phyloP scores from a whole-genome alignment of 2,113 vertebrate species.

The Lycocorax pyrrhopterus region DNA sequence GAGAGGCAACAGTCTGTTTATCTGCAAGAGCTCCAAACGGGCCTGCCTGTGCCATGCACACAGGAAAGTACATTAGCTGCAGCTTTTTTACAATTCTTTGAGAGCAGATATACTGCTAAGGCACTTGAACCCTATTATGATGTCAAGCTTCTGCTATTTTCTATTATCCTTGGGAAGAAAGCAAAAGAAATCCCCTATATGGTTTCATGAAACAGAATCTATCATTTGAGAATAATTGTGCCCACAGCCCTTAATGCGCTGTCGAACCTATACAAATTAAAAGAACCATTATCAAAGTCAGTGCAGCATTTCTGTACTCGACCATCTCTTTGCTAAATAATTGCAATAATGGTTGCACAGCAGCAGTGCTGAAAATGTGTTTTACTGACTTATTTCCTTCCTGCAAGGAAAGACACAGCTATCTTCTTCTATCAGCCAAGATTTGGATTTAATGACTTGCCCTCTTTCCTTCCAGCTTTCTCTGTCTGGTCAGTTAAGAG shows the following conservation, averaged over 20 bases:
- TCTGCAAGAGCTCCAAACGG: slow-evolving; percentile 32
- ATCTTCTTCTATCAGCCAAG: slow-evolving; percentile 28
- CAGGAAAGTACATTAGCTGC: slow-evolving; percentile 33
- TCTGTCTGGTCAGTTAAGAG: slow-evolving; percentile 12
- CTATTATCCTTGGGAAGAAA: slow-evolving; percentile 46
- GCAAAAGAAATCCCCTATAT: slow-evolving; percentile 1
- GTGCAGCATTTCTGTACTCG: slow-evolving; percentile 17
- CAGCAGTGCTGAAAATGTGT: not conserved
- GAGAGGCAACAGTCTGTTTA: slow-evolving; percentile 57
- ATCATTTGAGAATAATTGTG: not conserved
- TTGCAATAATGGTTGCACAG: not conserved
- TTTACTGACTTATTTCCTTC: slow-evolving; percentile 23
- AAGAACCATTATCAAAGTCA: slow-evolving; percentile 1
- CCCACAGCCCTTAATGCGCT: not conserved
- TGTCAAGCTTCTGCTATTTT: slow-evolving; percentile 57
- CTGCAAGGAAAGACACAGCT: not conserved
- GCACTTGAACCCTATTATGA: slow-evolving; percentile 62
- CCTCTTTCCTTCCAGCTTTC: not conserved
- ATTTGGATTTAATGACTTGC: slow-evolving; percentile 50
- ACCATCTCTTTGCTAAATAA: slow-evolving; percentile 2
- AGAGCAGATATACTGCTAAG: slow-evolving; percentile 22
- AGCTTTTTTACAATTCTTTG: slow-evolving; percentile 42
- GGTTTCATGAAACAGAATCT: not conserved
- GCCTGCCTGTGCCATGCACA: not conserved
- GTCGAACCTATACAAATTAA: not conserved